These are phyloP conservation scores for Ichneumoninae sp. DNA, from an alignment of 2,888 invertebrate genomes.

Conservation along the genomic window DNA sequence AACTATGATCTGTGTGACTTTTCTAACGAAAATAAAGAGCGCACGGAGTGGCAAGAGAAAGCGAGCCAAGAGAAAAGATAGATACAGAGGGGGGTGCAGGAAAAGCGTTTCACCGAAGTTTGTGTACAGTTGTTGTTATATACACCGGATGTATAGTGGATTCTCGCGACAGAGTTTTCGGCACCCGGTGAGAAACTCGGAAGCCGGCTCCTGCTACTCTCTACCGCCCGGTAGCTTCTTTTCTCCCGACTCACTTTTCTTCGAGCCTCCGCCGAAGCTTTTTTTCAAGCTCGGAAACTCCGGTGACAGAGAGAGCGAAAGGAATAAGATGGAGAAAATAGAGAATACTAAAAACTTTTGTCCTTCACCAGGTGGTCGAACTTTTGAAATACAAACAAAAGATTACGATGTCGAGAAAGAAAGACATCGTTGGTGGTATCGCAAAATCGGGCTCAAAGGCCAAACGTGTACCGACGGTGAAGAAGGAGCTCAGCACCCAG, in stretches of 20 bases:
- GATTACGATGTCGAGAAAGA: slow-evolving; percentile 38
- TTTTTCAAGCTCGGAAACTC: slow-evolving; percentile 44
- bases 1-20: slow-evolving; percentile 52
- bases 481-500: slow-evolving; percentile 81
- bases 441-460: slow-evolving; percentile 56
- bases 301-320: slow-evolving; percentile 13
- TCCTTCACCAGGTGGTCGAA: slow-evolving; percentile 75
- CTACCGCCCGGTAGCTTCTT: slow-evolving; percentile 21
- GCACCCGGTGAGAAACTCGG: slow-evolving; percentile 50
- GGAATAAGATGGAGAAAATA: slow-evolving; percentile 13
- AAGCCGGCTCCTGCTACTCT: not conserved
- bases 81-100: slow-evolving; percentile 27
- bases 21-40: slow-evolving; percentile 31
- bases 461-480: slow-evolving; percentile 79
- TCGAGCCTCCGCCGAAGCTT: slow-evolving; percentile 48
- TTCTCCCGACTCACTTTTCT: slow-evolving; percentile 23
- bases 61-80: slow-evolving; percentile 17
- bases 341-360: slow-evolving; percentile 54
- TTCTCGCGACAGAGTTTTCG: slow-evolving; percentile 52
- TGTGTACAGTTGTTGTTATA: slow-evolving; percentile 55
- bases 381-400: slow-evolving; percentile 76
- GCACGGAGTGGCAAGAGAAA: not conserved
- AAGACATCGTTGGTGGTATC: slow-evolving; percentile 45
- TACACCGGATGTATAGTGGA: slow-evolving; percentile 27
- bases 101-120: slow-evolving; percentile 49